phyloP scores from a whole-genome alignment of 2,113 vertebrate genomes.

The Camelus dromedarius region DNA sequence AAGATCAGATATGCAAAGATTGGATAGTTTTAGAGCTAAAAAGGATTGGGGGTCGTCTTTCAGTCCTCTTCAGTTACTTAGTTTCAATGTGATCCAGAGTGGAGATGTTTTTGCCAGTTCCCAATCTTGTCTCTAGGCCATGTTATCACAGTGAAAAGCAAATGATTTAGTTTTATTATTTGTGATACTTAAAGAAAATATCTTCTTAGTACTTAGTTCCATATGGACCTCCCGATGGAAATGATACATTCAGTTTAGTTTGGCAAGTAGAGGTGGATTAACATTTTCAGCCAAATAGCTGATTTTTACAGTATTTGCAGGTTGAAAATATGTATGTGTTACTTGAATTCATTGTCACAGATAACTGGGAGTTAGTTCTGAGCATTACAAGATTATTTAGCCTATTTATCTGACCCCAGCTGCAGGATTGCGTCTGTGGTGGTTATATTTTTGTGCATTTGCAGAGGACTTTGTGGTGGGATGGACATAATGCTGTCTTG shows the following conservation, averaged over 20 bases:
- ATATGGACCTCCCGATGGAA: not conserved
- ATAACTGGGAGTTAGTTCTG: conserved; percentile 24
- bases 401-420: not conserved
- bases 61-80: not conserved
- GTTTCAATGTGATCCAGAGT: not conserved
- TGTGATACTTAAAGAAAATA: not conserved
- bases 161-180: conserved; percentile 39
- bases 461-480: not conserved
- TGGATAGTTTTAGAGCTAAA: not conserved
- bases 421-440: not conserved
- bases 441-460: conserved; percentile 16
- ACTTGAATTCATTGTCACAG: not conserved
- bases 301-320: conserved; percentile 36
- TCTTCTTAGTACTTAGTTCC: conserved; percentile 39
- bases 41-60: not conserved
- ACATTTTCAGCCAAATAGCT: conserved; percentile 39
- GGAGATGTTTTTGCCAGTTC: not conserved
- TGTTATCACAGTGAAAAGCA: not conserved
- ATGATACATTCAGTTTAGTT: conserved; percentile 26
- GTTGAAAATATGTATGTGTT: conserved; percentile 14
- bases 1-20: not conserved
- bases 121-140: not conserved
- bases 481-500: not conserved
- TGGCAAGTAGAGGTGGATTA: conserved; percentile 11
- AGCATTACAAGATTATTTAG: conserved; percentile 23